Evolutionary conservation across 2,113 vertebrate genomes (phyloP).

Genomic region (Condylura cristata): DNA sequence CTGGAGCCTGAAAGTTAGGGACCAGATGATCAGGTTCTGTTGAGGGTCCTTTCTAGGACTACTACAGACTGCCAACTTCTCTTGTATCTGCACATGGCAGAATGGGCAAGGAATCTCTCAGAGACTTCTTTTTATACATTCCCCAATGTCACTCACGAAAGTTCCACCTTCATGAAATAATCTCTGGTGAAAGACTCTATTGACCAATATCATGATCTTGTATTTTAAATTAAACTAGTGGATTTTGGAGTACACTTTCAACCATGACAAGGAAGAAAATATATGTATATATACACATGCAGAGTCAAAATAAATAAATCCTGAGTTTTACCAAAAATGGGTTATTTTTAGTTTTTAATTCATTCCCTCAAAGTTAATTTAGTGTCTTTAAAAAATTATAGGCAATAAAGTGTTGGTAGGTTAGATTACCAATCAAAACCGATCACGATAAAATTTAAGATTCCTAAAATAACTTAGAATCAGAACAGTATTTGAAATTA

Average conservation of each 20-base stretch:
- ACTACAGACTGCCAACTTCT: neutral
- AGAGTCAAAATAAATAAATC: neutral
- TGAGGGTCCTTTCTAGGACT: neutral
- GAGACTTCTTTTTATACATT: neutral
- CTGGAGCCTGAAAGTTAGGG: neutral
- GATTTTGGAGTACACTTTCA: neutral
- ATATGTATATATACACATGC: neutral
- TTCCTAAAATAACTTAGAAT: neutral
- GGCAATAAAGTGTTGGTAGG: neutral
- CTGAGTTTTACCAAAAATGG: neutral
- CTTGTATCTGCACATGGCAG: too few species aligned
- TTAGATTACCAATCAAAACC: neutral
- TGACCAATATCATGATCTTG: neutral
- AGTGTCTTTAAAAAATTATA: neutral
- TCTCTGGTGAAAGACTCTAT: neutral
- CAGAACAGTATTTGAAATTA: constrained; percentile 18
- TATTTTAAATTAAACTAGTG: neutral
- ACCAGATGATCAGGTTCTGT: neutral
- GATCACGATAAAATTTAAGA: neutral
- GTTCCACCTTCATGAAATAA: neutral
- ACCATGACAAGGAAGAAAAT: neutral
- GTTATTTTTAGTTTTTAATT: neutral
- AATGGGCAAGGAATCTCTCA: neutral
- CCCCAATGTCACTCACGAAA: neutral
- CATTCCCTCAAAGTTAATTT: neutral